Base-by-base conservation (phyloP, 2,797 vertebrate genomes). In the Clarias fuscus region DNA sequence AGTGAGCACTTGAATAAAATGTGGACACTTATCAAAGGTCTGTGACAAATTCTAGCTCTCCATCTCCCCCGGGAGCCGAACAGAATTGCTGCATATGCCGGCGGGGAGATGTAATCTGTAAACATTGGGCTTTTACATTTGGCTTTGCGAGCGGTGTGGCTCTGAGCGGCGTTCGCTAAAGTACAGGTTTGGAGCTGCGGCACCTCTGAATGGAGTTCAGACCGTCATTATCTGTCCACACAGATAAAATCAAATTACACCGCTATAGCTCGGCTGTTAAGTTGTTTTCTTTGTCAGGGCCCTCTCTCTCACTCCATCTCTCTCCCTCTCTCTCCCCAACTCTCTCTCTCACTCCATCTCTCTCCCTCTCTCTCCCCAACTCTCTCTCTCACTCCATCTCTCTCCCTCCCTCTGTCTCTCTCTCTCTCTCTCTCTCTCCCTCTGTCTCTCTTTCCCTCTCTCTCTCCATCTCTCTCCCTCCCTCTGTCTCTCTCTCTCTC, bases 201-300 rank as follows among this genome's bases (percentile, higher is more conserved):
- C 40, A 73, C 89, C 86, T 88, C 86, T 71, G 89, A 90, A 91
- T 90, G 89, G 89, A 91, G 89, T 91, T 88, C 89, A 89, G 89
- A 83, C 90, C 89, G 88, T 91, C 90, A 91, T 92, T 92, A 90
- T 86, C 79, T 89, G 86, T 89, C 91, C 89, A 87, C 88, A 90
- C 87, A 88, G 88, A 91, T 92, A 90, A 91, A 92, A 88, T 89
- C 88, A 91, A 92, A 92, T 92, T 90, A 91, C 91, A 91, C 88
- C 86, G 91, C 89, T 88, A 79, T 88, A 88, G 88, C 88, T 89
- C 5, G 75, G 85, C 86, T 93, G 94, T 93, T 92, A 95, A 94
- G 95, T 94, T 95, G 91, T 88, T 95, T 94, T 91, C 85, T 90
- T 90, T 91, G 83, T 87, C 83, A 79, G 77, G 61, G 61, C 78